Percentiles rank a stretch among this genome's conserved stretches.
Conservation (phyloP, 2,113 vertebrate species). For the Phrynocephalus versicolor region DNA sequence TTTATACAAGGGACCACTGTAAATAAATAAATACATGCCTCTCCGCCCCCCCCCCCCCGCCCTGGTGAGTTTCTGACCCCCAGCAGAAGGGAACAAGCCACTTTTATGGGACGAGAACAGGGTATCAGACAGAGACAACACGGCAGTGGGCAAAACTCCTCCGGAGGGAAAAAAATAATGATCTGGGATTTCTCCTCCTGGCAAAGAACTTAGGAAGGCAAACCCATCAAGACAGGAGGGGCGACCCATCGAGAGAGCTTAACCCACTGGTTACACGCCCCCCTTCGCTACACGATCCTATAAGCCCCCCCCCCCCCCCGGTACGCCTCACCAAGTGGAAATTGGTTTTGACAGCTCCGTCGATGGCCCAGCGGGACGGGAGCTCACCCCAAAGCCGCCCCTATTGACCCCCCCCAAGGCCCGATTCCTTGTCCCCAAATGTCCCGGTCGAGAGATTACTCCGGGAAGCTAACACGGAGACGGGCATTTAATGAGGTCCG, state of each 20-base stretch:
- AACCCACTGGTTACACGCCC: too few relatives aligned
- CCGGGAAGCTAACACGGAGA: background rate
- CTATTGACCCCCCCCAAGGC: accelerated
- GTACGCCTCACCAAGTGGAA: background rate
- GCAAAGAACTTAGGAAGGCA: too few relatives aligned
- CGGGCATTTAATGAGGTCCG: background rate
- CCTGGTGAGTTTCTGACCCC: too few relatives aligned
- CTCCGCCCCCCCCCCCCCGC: too few relatives aligned
- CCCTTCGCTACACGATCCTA: background rate
- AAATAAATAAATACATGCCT: too few relatives aligned
- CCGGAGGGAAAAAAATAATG: too few relatives aligned
- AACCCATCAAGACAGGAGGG: too few relatives aligned
- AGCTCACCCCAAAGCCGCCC: accelerated
- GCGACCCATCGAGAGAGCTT: too few relatives aligned
- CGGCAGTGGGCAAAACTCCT: too few relatives aligned
- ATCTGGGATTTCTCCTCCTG: too few relatives aligned
- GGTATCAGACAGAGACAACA: background rate
- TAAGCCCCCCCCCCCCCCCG: background rate
- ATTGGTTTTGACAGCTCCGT: accelerated
- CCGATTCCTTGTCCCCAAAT: background rate
- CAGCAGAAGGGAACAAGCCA: too few relatives aligned
- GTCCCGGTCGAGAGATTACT: background rate
- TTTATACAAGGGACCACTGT: too few relatives aligned
- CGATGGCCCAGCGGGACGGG: accelerated
- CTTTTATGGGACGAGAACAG: background rate